Evolutionary conservation across 2,888 invertebrate species (phyloP).

Genomic region (Chelonus formosanus): DNA sequence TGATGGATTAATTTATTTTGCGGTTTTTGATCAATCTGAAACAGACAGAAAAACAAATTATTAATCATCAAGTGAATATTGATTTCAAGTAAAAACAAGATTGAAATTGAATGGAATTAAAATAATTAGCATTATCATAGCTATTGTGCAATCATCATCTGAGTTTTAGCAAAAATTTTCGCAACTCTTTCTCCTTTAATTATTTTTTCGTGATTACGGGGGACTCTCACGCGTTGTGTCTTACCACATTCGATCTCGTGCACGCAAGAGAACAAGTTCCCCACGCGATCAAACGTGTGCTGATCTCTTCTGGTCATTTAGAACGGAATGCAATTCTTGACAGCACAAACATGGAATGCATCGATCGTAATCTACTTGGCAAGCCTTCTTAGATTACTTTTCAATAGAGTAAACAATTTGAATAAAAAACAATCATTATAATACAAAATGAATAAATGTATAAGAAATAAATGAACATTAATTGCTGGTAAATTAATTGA

Average conservation of each 20-base stretch:
- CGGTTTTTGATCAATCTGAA: slow-evolving; percentile 61
- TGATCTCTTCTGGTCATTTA: slow-evolving; percentile 33
- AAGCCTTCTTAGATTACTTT: slow-evolving; percentile 24
- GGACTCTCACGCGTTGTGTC: slow-evolving; percentile 26
- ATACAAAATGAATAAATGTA: too few species aligned
- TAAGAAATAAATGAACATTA: too few species aligned
- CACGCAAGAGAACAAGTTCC: slow-evolving; percentile 48
- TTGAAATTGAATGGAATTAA: background rate
- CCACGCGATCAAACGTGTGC: slow-evolving; percentile 42
- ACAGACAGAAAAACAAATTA: slow-evolving; percentile 11
- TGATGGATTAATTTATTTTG: slow-evolving; percentile 57
- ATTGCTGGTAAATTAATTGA: too few species aligned
- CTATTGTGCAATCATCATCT: background rate
- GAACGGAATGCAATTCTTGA: slow-evolving; percentile 37
- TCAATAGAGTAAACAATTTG: slow-evolving; percentile 1
- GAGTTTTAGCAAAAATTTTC: slow-evolving; percentile 17
- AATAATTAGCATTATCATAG: background rate
- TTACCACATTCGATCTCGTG: slow-evolving; percentile 45
- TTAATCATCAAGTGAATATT: slow-evolving; percentile 5
- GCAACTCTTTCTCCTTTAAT: slow-evolving; percentile 33
- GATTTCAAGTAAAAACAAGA: background rate
- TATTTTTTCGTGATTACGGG: slow-evolving; percentile 40
- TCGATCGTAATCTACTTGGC: slow-evolving; percentile 22
- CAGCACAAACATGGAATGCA: slow-evolving; percentile 33
- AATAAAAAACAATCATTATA: background rate